Base-by-base conservation (phyloP, 2,888 invertebrate genomes). In the Agonum fuliginosum region DNA sequence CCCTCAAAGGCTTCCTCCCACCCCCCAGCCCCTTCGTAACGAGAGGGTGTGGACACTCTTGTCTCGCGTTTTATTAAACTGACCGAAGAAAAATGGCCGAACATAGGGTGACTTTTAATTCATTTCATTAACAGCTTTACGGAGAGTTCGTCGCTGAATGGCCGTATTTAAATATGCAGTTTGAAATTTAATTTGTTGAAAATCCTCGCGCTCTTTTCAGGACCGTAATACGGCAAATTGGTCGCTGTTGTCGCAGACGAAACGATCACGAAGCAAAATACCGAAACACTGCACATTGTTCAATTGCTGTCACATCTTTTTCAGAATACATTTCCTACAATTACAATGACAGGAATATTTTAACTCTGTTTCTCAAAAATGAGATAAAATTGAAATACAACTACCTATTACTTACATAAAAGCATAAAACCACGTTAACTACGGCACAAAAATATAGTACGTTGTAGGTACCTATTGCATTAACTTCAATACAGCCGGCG, bases 11-110 rank as follows among this genome's bases (percentile, higher is more conserved):
- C 58, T 27, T 14, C 58, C 58, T 2, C 58, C 58, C 30, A 0
- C 62, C 34, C 62, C 14, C 24, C 27, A n/a, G n/a, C 10, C 58
- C 30, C 10, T 1, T 0, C 37, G 41, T 67, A 67, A 37, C 67
- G 58, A 62, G 58, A 62, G 70, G 70, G 70, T 46, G 70, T 70
- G 46, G 70, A 70, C 70, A 46, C 43, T 69, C 43, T 70, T 70
- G 70, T 70, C 70, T 70, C 70, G 82, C 80, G 81, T 82, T 83
- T 83, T 83, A 83, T 83, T 83, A 83, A 83, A 84, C 82, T 81
- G 81, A 81, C 81, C 81, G 82, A 84, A 84, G 84, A 84, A 84
- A 84, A 84, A 84, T 84, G 84, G 83, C 48, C 70, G 70, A 46
- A 43, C 46, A 70, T 43, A 70, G 54, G 51, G 72, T 54, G 72